Percentiles rank a stretch among this genome's conserved stretches.
phyloP scores from a whole-genome alignment of 1,140 invertebrate species.

The Meloidogyne hapla region DNA sequence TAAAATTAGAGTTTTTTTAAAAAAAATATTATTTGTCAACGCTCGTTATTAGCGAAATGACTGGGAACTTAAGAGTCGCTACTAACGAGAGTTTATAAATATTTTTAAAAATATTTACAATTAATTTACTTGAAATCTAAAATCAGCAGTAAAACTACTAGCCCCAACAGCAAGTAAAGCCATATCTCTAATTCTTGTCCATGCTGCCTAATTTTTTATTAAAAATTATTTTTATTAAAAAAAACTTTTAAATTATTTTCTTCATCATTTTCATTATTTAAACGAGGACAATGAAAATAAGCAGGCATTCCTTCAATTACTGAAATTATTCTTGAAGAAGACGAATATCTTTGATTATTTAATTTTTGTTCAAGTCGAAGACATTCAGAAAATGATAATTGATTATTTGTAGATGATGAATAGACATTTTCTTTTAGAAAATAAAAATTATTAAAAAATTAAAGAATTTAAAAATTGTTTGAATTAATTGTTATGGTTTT shows the following conservation, averaged over 20 bases:
- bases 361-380: slow-evolving; percentile 7
- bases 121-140: slow-evolving; percentile 40
- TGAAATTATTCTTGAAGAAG: slow-evolving; percentile 14
- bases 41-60: too few species aligned
- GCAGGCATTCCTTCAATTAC: slow-evolving; percentile 35
- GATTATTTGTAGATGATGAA: background rate
- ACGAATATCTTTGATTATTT: background rate
- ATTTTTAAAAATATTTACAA: too few species aligned
- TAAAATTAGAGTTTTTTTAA: too few species aligned
- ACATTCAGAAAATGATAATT: slow-evolving; percentile 21
- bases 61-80: too few species aligned
- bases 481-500: too few species aligned
- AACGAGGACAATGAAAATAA: slow-evolving; percentile 41
- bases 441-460: too few species aligned
- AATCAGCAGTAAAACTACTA: slow-evolving; percentile 37
- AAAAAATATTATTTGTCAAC: too few species aligned
- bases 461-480: too few species aligned
- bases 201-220: slow-evolving; percentile 29
- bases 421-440: too few species aligned
- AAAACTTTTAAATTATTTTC: slow-evolving; percentile 22
- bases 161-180: slow-evolving; percentile 35
- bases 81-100: too few species aligned
- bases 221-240: background rate
- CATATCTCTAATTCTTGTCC: slow-evolving; percentile 41
- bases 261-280: slow-evolving; percentile 9